A percentile compares a stretch with the other conserved stretches of the same genome.
phyloP scores from a whole-genome alignment of 2,888 invertebrate species.

The Sarcophaga carnaria region DNA sequence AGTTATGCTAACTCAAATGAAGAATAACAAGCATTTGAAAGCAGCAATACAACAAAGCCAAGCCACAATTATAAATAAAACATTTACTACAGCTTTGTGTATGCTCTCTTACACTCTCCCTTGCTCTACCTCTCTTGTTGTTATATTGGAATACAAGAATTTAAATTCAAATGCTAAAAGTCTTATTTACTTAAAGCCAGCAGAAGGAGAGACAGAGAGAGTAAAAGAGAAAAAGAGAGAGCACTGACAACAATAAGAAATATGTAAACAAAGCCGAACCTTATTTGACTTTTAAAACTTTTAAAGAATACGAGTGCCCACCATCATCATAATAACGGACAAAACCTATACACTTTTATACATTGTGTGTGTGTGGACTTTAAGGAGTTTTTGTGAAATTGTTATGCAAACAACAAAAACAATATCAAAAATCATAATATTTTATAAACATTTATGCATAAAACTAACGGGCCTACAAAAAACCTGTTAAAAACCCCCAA shows the following conservation, averaged over 20 bases:
- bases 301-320: too few relatives aligned
- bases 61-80: conserved; percentile 55
- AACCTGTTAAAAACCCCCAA: background rate
- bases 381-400: background rate
- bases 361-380: background rate
- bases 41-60: conserved; percentile 7
- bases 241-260: conserved; percentile 1
- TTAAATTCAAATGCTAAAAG: conserved; percentile 53
- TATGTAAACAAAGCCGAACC: background rate
- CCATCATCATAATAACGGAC: background rate
- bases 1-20: background rate
- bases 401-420: conserved; percentile 7
- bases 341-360: background rate
- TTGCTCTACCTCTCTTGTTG: background rate
- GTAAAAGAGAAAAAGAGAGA: background rate
- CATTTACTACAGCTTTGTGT: conserved; percentile 24
- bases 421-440: conserved; percentile 43
- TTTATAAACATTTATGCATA: conserved; percentile 60
- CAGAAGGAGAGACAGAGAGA: background rate
- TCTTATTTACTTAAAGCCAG: conserved; percentile 39
- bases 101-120: background rate
- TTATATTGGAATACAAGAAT: conserved; percentile 20
- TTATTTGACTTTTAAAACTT: conserved; percentile 64
- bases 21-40: background rate
- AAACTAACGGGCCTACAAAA: conserved; percentile 10